Percentiles rank a stretch among this genome's conserved stretches.
Evolutionary conservation across 2,888 invertebrate genomes (phyloP).

Genomic region (Caenorhabditis panamensis): DNA sequence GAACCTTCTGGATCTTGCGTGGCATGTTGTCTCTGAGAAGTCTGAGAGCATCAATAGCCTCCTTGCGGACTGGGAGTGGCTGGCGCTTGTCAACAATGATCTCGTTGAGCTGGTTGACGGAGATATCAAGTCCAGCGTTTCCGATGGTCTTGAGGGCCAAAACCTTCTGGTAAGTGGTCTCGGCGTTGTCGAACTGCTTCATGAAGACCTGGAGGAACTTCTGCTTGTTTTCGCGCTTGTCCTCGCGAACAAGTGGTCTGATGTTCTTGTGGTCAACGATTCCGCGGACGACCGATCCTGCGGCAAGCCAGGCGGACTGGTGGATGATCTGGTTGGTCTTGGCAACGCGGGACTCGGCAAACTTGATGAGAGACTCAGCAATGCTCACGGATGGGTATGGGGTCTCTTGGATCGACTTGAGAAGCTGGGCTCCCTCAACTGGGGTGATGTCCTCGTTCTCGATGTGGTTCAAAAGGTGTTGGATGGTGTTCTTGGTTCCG

Average conservation of each 20-base stretch:
- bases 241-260: conserved; percentile 65
- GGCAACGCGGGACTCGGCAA: conserved; percentile 55
- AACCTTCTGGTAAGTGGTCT: conserved; percentile 73
- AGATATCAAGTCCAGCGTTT: conserved; percentile 77
- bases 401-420: conserved; percentile 71
- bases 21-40: conserved; percentile 64
- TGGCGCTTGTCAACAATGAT: conserved; percentile 73
- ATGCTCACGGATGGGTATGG: conserved; percentile 66
- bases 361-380: conserved; percentile 56
- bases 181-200: conserved; percentile 66
- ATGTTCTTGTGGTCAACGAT: conserved; percentile 49
- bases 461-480: conserved; percentile 64
- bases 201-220: conserved; percentile 63
- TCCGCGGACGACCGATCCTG: conserved; percentile 65
- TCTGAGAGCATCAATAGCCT: conserved; percentile 78
- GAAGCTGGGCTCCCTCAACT: conserved; percentile 56
- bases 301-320: conserved; percentile 69
- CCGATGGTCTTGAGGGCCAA: conserved; percentile 77
- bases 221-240: conserved; percentile 62
- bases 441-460: conserved; percentile 61
- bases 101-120: conserved; percentile 73
- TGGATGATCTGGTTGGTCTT: conserved; percentile 51
- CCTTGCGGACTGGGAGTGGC: conserved; percentile 70
- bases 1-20: conserved; percentile 64
- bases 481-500: conserved; percentile 71